These are phyloP conservation scores for Ginglymostoma cirratum DNA, from an alignment of 2,113 vertebrate species.

Conservation along the genomic window DNA sequence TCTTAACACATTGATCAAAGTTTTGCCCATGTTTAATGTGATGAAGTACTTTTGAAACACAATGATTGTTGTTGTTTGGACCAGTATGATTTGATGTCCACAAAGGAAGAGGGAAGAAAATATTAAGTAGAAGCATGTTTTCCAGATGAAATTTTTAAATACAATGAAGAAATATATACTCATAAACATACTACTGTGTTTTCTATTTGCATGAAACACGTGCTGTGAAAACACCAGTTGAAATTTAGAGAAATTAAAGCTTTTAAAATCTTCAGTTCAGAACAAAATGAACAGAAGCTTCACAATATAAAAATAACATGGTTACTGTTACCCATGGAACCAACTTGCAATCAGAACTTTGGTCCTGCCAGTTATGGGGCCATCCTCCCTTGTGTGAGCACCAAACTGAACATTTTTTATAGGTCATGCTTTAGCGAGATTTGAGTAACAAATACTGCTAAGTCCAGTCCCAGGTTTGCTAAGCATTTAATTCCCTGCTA, in stretches of 20 bases:
- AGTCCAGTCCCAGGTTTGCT: too few species aligned
- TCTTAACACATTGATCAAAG: background rate
- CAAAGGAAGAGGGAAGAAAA: background rate
- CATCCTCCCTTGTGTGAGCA: background rate
- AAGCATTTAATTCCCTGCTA: too few species aligned
- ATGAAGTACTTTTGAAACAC: too few species aligned
- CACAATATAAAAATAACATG: background rate
- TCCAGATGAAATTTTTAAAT: background rate
- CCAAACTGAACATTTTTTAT: background rate
- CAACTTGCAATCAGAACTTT: background rate
- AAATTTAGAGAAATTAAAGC: background rate
- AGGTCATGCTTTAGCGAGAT: background rate
- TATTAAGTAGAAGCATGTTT: background rate
- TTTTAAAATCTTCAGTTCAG: background rate
- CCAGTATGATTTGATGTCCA: background rate
- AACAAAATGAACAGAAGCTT: background rate
- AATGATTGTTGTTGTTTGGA: background rate
- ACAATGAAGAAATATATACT: background rate
- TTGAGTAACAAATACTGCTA: background rate
- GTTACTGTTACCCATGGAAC: background rate
- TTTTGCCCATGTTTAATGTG: background rate
- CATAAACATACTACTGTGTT: background rate
- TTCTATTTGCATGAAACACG: background rate
- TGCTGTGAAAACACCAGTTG: background rate
- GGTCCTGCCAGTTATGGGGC: background rate